A percentile compares a stretch with the other conserved stretches of the same genome.
Evolutionary conservation across 2,888 invertebrate species (phyloP).

Genomic region (Scrobipalpa atriplicella): DNA sequence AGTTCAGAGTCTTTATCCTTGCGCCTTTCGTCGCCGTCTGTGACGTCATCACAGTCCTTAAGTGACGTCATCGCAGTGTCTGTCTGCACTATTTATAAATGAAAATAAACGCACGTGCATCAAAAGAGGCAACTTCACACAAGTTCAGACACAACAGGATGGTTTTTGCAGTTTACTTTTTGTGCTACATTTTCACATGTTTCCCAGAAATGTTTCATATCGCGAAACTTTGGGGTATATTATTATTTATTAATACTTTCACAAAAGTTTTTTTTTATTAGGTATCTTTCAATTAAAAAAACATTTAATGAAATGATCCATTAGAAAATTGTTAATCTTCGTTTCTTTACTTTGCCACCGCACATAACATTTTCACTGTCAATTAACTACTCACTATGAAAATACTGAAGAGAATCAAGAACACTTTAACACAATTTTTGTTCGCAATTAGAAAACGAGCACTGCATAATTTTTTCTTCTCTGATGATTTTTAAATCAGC

Average conservation of each 20-base stretch:
- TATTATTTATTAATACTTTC: too few species aligned
- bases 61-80: slow-evolving; percentile 66
- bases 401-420: too few species aligned
- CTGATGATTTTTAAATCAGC: not conserved
- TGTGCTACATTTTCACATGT: not conserved
- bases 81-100: slow-evolving; percentile 70
- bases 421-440: too few species aligned
- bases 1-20: slow-evolving; percentile 60
- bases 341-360: too few species aligned
- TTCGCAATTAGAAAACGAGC: too few species aligned
- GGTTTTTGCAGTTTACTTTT: slow-evolving; percentile 49
- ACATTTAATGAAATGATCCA: too few species aligned
- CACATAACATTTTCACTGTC: too few species aligned
- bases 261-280: too few species aligned
- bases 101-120: slow-evolving; percentile 75
- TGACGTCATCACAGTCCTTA: slow-evolving; percentile 66
- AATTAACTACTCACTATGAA: too few species aligned
- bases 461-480: not conserved
- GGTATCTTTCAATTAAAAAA: too few species aligned
- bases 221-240: too few species aligned
- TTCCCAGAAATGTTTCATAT: not conserved
- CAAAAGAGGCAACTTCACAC: slow-evolving; percentile 40
- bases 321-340: too few species aligned
- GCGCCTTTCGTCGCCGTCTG: slow-evolving; percentile 43
- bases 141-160: slow-evolving; percentile 63